A percentile compares a stretch with the other conserved stretches of the same genome.
These are phyloP conservation scores for Exocentrus adspersus DNA, from an alignment of 2,888 invertebrate species.

Conservation along the genomic window DNA sequence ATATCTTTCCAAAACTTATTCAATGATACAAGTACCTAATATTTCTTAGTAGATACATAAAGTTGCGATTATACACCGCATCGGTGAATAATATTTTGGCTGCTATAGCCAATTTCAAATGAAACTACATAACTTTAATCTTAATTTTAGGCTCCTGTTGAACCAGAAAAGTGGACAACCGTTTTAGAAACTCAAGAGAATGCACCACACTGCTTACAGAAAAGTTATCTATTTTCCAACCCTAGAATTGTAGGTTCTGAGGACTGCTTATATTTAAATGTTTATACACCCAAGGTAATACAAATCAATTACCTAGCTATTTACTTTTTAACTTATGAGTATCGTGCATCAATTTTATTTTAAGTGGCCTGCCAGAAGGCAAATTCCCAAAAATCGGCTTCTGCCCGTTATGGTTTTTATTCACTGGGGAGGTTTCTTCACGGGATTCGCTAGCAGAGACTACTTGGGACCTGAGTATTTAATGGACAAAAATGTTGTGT, in stretches of 20 bases:
- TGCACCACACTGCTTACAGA: conserved; percentile 63
- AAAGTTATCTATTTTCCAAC: conserved; percentile 55
- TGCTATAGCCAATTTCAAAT: neutral
- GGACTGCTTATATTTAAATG: conserved; percentile 65
- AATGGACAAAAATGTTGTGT: conserved; percentile 64
- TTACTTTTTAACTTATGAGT: too few relatives aligned
- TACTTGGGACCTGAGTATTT: conserved; percentile 65
- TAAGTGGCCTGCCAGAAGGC: too few relatives aligned
- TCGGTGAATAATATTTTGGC: too few relatives aligned
- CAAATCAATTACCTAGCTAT: too few relatives aligned
- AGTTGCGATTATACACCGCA: too few relatives aligned
- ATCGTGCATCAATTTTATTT: too few relatives aligned
- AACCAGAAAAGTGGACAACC: conserved; percentile 51
- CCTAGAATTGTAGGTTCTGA: conserved; percentile 60
- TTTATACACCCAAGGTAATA: conserved; percentile 62
- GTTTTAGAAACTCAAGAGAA: conserved; percentile 55
- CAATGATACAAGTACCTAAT: too few relatives aligned
- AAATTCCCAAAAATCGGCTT: neutral
- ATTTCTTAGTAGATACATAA: too few relatives aligned
- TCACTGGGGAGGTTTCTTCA: conserved; percentile 67
- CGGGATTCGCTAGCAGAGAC: conserved; percentile 62
- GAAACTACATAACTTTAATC: neutral
- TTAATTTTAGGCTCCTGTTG: conserved; percentile 50
- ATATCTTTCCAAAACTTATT: too few relatives aligned
- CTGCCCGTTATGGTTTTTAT: conserved; percentile 66